Evolutionary conservation across 2,797 vertebrate genomes (phyloP), one percentile per base, ranked within the genome.

Genomic region (Coreius guichenoti): DNA sequence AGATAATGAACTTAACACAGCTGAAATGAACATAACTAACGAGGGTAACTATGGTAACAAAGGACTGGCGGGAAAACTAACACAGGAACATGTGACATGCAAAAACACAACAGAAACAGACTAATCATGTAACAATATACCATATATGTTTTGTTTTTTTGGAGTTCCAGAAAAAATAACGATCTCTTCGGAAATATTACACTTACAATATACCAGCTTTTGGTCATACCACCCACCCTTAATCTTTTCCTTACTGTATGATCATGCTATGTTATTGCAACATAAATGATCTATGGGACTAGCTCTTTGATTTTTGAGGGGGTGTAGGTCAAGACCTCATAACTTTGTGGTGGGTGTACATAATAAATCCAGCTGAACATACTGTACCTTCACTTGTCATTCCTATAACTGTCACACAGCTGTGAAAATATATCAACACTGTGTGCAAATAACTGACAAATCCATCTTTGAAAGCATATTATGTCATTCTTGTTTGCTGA

Each of bases 371-470:
- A 65, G 69, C 70, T 33, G 9, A 74, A 61, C 19, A 82, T 72
- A 58, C 43, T n/a, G 19, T 16, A 74, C 39, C 23, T 47, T 70
- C 39, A 63, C 39, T n/a, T 63, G 12, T 58, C 31, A 72, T 82
- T 74, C 39, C 11, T 31, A 76, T 83, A 39, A 76, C 39, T 23
- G 29, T 17, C 43, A 29, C n/a, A 36, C 43, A 77, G 82, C 61
- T 83, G 58, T 67, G 31, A 76, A 82, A 83, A 83, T 83, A 83
- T 83, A 63, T 39, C 12, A 67, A 31, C 8, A 16, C 31, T 54
- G 19, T 5, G 63, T 72, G 69, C n/a, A 23, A 63, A 74, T 47
- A 74, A 73, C 29, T 26, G 26, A 2, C 58, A 65, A 17, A 65
- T 65, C 14, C 63, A 74, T 83, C 9, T 67, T 68, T 83, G 6